Conservation (phyloP, 2,113 vertebrate genomes). For the Leptocoma aspasia region DNA sequence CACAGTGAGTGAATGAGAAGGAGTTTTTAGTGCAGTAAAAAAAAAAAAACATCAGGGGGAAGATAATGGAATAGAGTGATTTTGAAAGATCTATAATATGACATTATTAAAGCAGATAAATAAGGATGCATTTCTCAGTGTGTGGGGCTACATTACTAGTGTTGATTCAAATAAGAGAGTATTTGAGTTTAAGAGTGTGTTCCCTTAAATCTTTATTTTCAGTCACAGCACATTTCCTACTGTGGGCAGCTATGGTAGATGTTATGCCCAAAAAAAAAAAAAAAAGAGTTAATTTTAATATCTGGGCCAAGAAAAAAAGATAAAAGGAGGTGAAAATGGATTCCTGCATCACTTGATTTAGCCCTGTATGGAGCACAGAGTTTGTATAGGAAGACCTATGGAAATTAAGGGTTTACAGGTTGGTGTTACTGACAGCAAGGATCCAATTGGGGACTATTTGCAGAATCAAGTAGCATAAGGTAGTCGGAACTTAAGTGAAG, state of each 20-base stretch:
- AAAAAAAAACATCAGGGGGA: background rate
- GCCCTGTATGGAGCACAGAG: background rate
- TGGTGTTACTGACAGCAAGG: background rate
- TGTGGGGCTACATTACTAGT: background rate
- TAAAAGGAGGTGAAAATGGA: background rate
- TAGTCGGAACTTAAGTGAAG: background rate
- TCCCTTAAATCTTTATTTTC: background rate
- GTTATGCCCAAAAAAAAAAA: background rate
- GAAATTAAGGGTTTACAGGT: background rate
- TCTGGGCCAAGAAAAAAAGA: background rate
- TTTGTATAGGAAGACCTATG: background rate
- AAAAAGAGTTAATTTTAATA: background rate
- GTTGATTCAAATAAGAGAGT: background rate
- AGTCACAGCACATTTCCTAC: background rate
- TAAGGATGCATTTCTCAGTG: background rate
- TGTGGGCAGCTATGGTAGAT: background rate
- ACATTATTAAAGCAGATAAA: background rate
- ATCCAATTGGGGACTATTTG: background rate
- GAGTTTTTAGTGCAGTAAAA: background rate
- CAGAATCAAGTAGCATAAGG: background rate
- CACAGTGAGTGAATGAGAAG: background rate
- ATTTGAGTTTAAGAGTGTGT: background rate
- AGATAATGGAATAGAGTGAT: fast-evolving
- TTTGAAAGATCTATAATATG: background rate
- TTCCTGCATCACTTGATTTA: background rate